Conservation (phyloP, 64 coral and sea anemone species). For the Actinia equina region DNA sequence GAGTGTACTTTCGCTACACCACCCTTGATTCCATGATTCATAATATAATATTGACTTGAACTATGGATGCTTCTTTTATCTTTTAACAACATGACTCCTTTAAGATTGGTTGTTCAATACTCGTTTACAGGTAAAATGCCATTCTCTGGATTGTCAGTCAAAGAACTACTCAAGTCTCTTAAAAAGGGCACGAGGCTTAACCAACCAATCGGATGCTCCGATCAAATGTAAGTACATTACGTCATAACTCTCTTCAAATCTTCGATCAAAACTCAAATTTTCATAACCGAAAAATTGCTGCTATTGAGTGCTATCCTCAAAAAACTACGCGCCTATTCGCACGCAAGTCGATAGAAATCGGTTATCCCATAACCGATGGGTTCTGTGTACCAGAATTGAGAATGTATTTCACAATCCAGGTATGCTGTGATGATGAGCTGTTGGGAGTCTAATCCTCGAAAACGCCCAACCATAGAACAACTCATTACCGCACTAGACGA, state of each 20-base stretch:
- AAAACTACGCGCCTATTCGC: no score
- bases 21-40: no score
- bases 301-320: no score
- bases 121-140: not conserved
- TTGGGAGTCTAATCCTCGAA: not conserved
- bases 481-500: not conserved
- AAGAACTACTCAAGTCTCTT: constrained; percentile 14
- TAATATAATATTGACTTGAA: no score
- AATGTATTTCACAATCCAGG: not conserved
- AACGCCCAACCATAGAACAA: not conserved
- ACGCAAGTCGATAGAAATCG: no score
- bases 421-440: constrained; percentile 13
- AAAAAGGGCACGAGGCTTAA: not conserved
- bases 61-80: no score
- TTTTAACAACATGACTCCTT: not conserved
- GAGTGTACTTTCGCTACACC: no score
- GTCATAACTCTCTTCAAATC: not conserved
- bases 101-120: not conserved
- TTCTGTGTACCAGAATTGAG: not conserved
- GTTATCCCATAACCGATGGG: no score
- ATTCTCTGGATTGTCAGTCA: constrained; percentile 1
- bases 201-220: not conserved
- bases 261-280: no score
- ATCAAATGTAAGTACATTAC: constrained; percentile 8
- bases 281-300: not conserved